Evolutionary conservation across 2,113 vertebrate species (phyloP).

Genomic region (Thamnaconus septentrionalis): DNA sequence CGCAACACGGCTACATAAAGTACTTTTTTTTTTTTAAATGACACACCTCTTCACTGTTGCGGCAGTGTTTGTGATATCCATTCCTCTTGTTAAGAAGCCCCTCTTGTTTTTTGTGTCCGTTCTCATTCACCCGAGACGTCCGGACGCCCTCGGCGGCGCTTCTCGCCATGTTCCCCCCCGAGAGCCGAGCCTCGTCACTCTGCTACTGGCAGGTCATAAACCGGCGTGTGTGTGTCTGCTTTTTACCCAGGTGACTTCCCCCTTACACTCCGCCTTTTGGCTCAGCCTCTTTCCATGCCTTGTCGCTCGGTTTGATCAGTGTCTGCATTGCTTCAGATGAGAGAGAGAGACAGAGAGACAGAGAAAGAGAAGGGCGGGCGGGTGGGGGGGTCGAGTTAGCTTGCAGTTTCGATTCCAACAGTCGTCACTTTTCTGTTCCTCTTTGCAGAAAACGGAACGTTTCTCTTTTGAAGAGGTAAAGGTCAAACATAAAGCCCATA

Average conservation of each 20-base stretch:
- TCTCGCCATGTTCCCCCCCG: constrained; percentile 53
- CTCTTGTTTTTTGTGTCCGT: constrained; percentile 34
- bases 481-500: too few relatives aligned
- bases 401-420: too few relatives aligned
- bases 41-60: constrained; percentile 46
- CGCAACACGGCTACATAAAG: neutral
- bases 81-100: constrained; percentile 25
- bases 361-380: too few relatives aligned
- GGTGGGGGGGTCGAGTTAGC: too few relatives aligned
- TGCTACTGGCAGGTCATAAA: constrained; percentile 23
- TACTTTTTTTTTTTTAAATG: neutral
- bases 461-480: too few relatives aligned
- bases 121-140: neutral
- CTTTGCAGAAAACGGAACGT: too few relatives aligned
- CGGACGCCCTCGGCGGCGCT: constrained; percentile 15
- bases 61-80: constrained; percentile 12
- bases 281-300: too few relatives aligned
- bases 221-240: constrained; percentile 10
- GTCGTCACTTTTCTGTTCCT: too few relatives aligned
- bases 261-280: constrained; percentile 18
- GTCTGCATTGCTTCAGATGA: too few relatives aligned
- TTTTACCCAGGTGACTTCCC: constrained; percentile 64
- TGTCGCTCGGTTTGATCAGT: too few relatives aligned
- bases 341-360: too few relatives aligned
- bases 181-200: neutral